A percentile compares a stretch with the other conserved stretches of the same genome.
Conservation (phyloP, 2,888 invertebrate genomes). For the Idaea aversata region DNA sequence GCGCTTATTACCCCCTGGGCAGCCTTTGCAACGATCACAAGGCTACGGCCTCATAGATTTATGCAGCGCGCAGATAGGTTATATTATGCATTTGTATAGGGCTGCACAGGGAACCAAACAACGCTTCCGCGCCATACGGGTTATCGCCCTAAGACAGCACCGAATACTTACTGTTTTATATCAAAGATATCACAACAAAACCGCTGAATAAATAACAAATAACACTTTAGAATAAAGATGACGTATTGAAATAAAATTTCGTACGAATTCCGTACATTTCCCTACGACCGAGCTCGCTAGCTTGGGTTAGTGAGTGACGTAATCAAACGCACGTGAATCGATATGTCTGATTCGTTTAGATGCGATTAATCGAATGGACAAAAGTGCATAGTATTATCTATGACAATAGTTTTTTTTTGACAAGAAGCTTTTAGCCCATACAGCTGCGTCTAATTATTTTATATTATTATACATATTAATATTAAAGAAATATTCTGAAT, state of each 20-base stretch:
- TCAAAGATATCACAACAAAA: constrained; percentile 45
- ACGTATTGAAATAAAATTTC: constrained; percentile 71
- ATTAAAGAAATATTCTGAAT: too few relatives aligned
- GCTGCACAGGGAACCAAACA: constrained; percentile 71
- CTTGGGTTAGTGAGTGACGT: constrained; percentile 65
- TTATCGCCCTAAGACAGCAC: constrained; percentile 33
- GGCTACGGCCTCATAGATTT: constrained; percentile 69
- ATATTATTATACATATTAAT: too few relatives aligned
- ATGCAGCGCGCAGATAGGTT: constrained; percentile 73
- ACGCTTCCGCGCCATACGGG: constrained; percentile 54
- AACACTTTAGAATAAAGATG: constrained; percentile 64
- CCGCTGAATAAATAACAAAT: constrained; percentile 46
- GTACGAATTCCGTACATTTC: constrained; percentile 70
- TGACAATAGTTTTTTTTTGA: too few relatives aligned
- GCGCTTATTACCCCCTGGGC: constrained; percentile 53
- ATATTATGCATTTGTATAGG: constrained; percentile 77
- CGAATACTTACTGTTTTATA: constrained; percentile 65
- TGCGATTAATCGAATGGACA: constrained; percentile 12
- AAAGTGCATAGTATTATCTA: too few relatives aligned
- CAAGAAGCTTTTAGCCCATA: too few relatives aligned
- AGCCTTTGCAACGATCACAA: constrained; percentile 67
- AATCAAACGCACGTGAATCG: constrained; percentile 38
- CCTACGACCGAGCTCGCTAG: constrained; percentile 50
- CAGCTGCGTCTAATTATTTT: too few relatives aligned
- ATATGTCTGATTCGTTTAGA: constrained; percentile 5